Conservation (phyloP, 2,888 invertebrate genomes). For the Zeuzera pyrina region DNA sequence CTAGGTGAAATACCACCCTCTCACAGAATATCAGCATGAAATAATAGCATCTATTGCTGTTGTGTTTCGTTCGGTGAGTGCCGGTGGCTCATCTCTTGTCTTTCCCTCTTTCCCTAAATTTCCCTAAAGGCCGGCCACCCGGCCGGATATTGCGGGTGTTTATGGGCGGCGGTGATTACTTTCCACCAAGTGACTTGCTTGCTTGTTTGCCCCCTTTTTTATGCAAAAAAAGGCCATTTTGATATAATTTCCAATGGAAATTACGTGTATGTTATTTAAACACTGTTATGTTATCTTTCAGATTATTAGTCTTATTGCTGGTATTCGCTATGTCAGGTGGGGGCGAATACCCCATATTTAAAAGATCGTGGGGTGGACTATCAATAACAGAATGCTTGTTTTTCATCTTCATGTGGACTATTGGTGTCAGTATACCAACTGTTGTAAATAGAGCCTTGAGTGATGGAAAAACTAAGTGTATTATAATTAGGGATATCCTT, state of each 20-base stretch:
- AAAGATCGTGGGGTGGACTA: conserved; percentile 8
- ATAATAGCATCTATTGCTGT: too few species aligned
- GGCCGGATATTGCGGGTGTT: too few species aligned
- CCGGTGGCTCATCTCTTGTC: too few species aligned
- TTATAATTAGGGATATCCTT: conserved; percentile 10
- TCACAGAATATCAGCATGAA: too few species aligned
- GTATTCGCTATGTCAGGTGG: conserved; percentile 15
- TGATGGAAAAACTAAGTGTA: conserved; percentile 5
- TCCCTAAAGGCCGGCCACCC: too few species aligned
- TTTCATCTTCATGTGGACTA: conserved; percentile 12
- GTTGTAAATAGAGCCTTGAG: conserved; percentile 6
- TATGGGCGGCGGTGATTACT: too few species aligned
- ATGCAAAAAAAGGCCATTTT: neutral
- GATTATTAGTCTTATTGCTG: conserved; percentile 9
- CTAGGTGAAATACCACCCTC: too few species aligned
- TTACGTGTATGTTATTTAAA: too few species aligned
- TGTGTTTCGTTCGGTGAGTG: too few species aligned
- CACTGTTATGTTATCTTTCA: conserved; percentile 4
- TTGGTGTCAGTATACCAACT: conserved; percentile 12
- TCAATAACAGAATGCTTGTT: conserved; percentile 12
- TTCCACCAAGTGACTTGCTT: neutral
- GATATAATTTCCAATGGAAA: neutral
- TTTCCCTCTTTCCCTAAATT: too few species aligned
- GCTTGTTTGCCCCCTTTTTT: neutral
- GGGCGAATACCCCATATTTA: conserved; percentile 15